Conservation (phyloP, 2,113 vertebrate species). For the Colistium nudipinnis region DNA sequence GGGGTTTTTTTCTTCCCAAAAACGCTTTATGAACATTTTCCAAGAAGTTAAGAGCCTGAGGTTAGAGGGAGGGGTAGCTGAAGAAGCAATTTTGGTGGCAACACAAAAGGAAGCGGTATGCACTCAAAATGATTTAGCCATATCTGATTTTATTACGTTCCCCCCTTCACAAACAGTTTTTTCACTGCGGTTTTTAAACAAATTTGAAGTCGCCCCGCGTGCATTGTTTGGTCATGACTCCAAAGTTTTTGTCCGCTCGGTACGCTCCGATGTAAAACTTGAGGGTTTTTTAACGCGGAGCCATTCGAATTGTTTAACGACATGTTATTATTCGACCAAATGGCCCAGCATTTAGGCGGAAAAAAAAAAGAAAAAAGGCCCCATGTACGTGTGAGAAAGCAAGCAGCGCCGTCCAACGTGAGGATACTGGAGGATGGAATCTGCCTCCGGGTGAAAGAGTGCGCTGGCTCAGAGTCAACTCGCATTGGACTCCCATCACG, state of each 20-base stretch:
- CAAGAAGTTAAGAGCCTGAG: slow-evolving; percentile 19
- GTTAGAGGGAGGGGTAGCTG: slow-evolving; percentile 39
- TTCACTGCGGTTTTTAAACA: no score
- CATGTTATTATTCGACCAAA: slow-evolving; percentile 18
- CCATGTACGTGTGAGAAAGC: slow-evolving; percentile 46
- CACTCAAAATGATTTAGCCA: slow-evolving; percentile 16
- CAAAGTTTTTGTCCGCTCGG: no score
- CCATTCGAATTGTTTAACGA: no score
- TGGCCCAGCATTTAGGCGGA: slow-evolving; percentile 20
- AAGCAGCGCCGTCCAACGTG: slow-evolving; percentile 43
- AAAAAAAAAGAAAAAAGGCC: slow-evolving; percentile 26
- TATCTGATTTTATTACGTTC: slow-evolving; percentile 35
- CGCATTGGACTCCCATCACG: slow-evolving; percentile 52
- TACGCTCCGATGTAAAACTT: slow-evolving; percentile 40
- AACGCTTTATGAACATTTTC: slow-evolving; percentile 25
- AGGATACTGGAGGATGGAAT: slow-evolving; percentile 50
- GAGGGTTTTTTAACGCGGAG: slow-evolving; percentile 43
- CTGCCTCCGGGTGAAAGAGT: slow-evolving; percentile 44
- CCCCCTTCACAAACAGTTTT: slow-evolving; percentile 18
- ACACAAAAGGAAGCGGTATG: neutral
- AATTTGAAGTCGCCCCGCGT: no score
- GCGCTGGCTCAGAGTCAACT: slow-evolving; percentile 50
- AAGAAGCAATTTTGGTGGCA: slow-evolving; percentile 35
- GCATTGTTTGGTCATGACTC: no score
- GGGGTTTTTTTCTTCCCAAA: no score